Conservation (phyloP, 2,113 vertebrate species). For the Microcebus lehilahytsara region DNA sequence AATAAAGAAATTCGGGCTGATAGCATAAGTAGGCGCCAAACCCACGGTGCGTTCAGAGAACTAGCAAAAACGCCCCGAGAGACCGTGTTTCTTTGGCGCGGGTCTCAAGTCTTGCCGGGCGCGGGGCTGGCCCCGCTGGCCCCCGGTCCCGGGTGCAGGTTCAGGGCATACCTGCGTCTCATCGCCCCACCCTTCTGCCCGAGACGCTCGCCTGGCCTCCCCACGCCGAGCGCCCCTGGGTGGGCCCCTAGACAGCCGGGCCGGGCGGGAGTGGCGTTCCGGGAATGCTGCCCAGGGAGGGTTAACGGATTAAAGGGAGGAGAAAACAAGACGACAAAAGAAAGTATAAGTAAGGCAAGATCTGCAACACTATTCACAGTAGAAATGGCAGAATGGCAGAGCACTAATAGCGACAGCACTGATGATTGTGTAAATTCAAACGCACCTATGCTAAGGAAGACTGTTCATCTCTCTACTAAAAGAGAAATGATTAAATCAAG, state of each 20-base stretch:
- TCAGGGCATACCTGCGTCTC: fast-evolving
- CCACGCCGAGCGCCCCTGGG: background rate
- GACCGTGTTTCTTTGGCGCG: fast-evolving
- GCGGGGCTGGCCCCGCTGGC: background rate
- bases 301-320: too few relatives aligned
- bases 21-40: background rate
- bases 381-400: background rate
- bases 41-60: background rate
- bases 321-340: background rate
- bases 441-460: fast-evolving
- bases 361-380: fast-evolving
- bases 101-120: too few relatives aligned
- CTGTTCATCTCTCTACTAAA: fast-evolving
- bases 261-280: fast-evolving
- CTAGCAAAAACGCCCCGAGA: background rate
- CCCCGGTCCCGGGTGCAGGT: fast-evolving
- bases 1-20: background rate
- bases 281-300: too few relatives aligned
- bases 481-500: background rate
- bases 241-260: background rate
- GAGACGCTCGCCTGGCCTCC: background rate
- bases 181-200: too few relatives aligned
- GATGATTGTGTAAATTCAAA: fast-evolving
- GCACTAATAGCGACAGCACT: too few relatives aligned
- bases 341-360: background rate